Base-by-base conservation (phyloP, 1,140 invertebrate species). In the Atta cephalotes region DNA sequence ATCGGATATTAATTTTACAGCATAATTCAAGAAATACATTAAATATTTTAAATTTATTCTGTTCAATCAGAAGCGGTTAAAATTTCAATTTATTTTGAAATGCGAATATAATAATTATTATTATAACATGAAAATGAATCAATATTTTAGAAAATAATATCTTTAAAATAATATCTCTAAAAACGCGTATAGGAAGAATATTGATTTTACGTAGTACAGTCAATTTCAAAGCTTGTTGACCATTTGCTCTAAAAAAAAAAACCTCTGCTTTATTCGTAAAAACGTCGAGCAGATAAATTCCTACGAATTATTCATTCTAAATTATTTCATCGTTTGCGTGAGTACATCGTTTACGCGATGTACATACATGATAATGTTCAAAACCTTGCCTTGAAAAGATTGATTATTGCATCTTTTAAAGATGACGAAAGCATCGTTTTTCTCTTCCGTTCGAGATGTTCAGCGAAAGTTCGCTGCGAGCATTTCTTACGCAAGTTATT, bases 351-450 rank as follows among this genome's bases (percentile, higher is more conserved):
- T 9, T 62, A 72, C 62, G 76, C 86, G 76, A 89, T 84, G 14
- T 66, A 81, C 39, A 58, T 66, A 81, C 39, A 51, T 71, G 89
- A 90, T 79, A 89, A 90, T 82, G 65, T 53, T 86, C 21, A 49
- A 77, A 89, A 76, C 70, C 39, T 56, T 4, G 77, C 65, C 16
- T n/a, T 31, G 39, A 45, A 74, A 60, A 70, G 78, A 89, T 87
- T 65, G 68, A 89, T 90, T 53, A 28, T 21, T 45, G 25, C 39
- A 79, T 70, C 25, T 60, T 3, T 60, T 35, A n/a, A 14, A 25
- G 60, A 45, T 85, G 72, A 88, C 80, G 60, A 72, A 49, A 58
- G 78, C 28, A 45, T 63, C 56, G 62, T 80, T 76, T 70, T 84
- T 76, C 63, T 70, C 3, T 49, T 21, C 6, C 39, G 31, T 62